These are phyloP conservation scores for Sebastes vulpes DNA, from an alignment of 2,797 vertebrate species.

Conservation along the genomic window DNA sequence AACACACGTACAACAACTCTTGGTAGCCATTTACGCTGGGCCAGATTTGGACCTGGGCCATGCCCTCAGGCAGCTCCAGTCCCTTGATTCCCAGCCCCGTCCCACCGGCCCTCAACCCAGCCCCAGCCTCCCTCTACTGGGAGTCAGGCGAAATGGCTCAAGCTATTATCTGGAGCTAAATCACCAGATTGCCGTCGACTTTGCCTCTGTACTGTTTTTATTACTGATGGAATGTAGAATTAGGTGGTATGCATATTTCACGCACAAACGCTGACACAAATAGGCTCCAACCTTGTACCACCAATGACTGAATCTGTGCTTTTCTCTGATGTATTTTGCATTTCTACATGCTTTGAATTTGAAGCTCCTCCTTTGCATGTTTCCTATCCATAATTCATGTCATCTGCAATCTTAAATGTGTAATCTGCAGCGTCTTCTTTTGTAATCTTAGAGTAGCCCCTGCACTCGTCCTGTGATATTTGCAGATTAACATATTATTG, in stretches of 20 bases:
- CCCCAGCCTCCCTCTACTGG: conserved; percentile 65
- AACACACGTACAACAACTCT: conserved; percentile 39
- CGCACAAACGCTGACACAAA: conserved; percentile 39
- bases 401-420: conserved; percentile 47
- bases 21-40: conserved; percentile 41
- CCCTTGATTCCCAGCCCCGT: conserved; percentile 52
- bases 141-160: conserved; percentile 45
- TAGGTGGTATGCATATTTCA: conserved; percentile 44
- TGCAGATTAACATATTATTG: background rate
- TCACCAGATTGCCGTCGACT: conserved; percentile 31
- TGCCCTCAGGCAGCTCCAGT: conserved; percentile 73
- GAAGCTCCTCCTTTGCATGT: conserved; percentile 58
- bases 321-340: conserved; percentile 66
- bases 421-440: conserved; percentile 39
- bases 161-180: conserved; percentile 59
- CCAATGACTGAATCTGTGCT: conserved; percentile 43
- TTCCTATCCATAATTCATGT: conserved; percentile 67
- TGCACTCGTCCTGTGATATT: conserved; percentile 3
- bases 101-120: conserved; percentile 54
- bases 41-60: conserved; percentile 80
- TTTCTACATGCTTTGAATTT: conserved; percentile 57
- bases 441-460: conserved; percentile 19
- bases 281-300: conserved; percentile 50
- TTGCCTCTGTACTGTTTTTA: conserved; percentile 34
- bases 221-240: conserved; percentile 62